Evolutionary conservation across 2,113 vertebrate species (phyloP), one percentile per base, ranked within the genome.

Genomic region (Thermophis baileyi): DNA sequence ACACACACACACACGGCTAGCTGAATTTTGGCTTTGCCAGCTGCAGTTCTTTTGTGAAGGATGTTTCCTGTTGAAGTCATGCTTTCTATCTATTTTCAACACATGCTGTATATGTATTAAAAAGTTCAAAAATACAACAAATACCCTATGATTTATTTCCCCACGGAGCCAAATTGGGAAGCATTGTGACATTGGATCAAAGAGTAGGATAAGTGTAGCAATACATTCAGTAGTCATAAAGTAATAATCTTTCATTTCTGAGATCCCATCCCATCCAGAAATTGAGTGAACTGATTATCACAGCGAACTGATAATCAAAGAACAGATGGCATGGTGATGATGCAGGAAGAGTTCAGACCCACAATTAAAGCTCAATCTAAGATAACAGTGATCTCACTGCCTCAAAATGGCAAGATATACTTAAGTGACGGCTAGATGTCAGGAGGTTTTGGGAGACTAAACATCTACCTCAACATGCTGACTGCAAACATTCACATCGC

Each of bases 361-460:
- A 74, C 89, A 74, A 74, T 74, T 90, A 90, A 90, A 50, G 30
- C 49, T 91, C 50, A 18, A 6, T 20, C 35, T 22, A 63, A 63
- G 44, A 63, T 30, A 49, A 35, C n/a, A 90, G 69, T 25, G 89
- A 90, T 74, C 49, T 81, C 63, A 81, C 30, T 69, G 30, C 63
- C 89, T 81, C 63, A 51, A 90, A 81, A 90, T 81, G 49, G 47
- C 60, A 90, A 90, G 55, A 81, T 90, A 90, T 90, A 90, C n/a
- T 90, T 90, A 51, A 51, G n/a, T 12, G 5, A 12, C 14, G 4
- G 49, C 50, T 51, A 27, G 18, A 51, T 51, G 9, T 74, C 60
- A 74, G 47, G 35, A 44, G 50, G 20, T 85, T 85, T 85, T 74
- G 40, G 40, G 51, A 85, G n/a, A 46, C 49, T 53, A 85, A 91